These are phyloP conservation scores for Caretta caretta DNA, from an alignment of 2,113 vertebrate genomes.

Conservation along the genomic window DNA sequence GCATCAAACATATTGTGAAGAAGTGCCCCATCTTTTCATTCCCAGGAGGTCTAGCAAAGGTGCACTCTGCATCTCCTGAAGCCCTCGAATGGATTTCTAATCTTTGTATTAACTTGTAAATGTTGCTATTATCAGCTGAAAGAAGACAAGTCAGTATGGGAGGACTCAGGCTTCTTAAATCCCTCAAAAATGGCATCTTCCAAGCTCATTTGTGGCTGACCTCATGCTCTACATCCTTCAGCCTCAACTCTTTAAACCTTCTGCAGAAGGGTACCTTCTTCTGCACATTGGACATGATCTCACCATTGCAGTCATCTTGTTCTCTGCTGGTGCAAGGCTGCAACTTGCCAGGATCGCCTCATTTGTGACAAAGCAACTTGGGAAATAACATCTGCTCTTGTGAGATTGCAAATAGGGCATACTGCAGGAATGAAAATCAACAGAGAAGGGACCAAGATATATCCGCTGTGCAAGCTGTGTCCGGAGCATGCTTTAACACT, in stretches of 20 bases:
- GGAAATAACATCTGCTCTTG: no score
- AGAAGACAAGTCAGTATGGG: neutral
- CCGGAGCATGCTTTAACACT: neutral
- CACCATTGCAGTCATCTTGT: neutral
- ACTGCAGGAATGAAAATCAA: no score
- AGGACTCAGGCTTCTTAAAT: neutral
- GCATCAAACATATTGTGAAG: neutral
- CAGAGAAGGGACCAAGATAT: no score
- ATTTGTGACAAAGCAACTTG: neutral
- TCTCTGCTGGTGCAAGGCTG: neutral
- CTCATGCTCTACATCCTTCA: neutral
- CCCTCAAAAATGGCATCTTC: neutral
- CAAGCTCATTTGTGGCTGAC: neutral
- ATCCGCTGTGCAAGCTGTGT: no score
- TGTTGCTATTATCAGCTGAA: neutral
- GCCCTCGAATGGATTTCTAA: neutral
- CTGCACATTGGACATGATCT: neutral
- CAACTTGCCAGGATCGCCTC: neutral
- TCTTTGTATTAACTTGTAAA: neutral
- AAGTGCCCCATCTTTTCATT: neutral
- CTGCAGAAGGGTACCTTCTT: neutral
- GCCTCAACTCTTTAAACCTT: neutral
- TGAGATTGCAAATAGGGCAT: no score
- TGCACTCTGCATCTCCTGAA: neutral
- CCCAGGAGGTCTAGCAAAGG: neutral